phyloP scores from a whole-genome alignment of 2,113 vertebrate genomes.

The Plestiodon gilberti region DNA sequence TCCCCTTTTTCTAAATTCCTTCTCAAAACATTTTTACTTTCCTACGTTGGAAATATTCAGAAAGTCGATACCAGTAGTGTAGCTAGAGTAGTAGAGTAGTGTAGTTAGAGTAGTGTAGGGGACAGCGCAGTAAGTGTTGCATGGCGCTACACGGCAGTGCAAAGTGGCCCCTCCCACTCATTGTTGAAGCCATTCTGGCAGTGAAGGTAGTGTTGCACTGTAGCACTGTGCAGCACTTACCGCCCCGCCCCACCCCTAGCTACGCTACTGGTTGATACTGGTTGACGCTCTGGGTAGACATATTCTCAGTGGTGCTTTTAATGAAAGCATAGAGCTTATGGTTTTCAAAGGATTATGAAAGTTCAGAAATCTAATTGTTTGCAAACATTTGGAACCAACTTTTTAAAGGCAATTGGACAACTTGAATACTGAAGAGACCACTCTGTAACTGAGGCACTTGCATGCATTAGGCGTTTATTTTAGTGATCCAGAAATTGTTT shows the following conservation, averaged over 20 bases:
- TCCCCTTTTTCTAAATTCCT: neutral
- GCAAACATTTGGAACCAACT: slow-evolving; percentile 9
- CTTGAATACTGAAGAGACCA: neutral
- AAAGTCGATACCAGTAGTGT: neutral
- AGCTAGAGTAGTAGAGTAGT: no score
- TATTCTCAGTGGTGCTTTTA: neutral
- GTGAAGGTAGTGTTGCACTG: no score
- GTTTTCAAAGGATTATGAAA: neutral
- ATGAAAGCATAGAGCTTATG: neutral
- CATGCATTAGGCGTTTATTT: neutral
- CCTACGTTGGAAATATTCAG: neutral
- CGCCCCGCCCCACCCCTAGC: no score
- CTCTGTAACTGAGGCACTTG: neutral
- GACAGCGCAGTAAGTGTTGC: no score
- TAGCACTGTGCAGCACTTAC: no score
- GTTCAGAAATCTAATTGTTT: slow-evolving; percentile 16
- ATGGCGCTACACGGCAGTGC: no score
- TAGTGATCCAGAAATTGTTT: slow-evolving; percentile 43
- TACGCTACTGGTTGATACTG: no score
- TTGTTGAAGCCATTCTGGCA: no score
- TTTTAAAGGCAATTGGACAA: slow-evolving; percentile 14
- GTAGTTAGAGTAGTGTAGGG: no score
- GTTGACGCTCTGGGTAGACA: no score
- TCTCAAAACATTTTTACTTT: neutral
- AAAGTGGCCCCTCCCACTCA: no score